Evolutionary conservation across 2,888 invertebrate genomes (phyloP), one percentile per base, ranked within the genome.

Genomic region (Cryptophagus acutangulus): DNA sequence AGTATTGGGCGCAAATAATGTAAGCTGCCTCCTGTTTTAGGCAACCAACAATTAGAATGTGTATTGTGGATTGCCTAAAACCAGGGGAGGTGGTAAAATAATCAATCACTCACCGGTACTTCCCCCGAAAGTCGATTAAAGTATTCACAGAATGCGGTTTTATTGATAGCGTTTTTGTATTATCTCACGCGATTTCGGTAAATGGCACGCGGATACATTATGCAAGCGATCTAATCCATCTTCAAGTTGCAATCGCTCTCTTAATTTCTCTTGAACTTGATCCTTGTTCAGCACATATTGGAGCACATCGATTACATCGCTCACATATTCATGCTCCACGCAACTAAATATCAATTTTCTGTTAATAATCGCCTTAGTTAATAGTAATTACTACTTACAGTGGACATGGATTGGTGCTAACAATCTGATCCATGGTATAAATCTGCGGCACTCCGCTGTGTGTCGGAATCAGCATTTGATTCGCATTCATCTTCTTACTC

Each of bases 171-270:
- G 59, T 47, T 62, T 71, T 49, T 74, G 74, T 46, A 74, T 71
- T 44, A 74, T 71, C 57, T 70, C 68, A 48, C 72, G 66, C 5
- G 74, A 70, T 36, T 71, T 71, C n/a, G 75, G 75, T 41, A 75
- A 62, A 51, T 71, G 70, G 48, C 75, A 75, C 3, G 63, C 69
- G 14, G 75, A 74, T 13, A 75, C 72, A 47, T 72, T 74, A 49
- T 75, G 75, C 39, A 74, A 49, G 16, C 69, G 60, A 14, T 70
- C 69, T 2, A 61, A 44, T 13, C 62, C 62, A 33, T 71, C 71
- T 16, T 69, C 66, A 6, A 60, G 43, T 34, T 54, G 38, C 16
- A 71, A 52, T 18, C 66, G 58, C 17, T 43, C 41, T n/a, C 52
- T 43, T 20, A 74, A 48, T 47, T 66, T 68, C 12, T 55, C 47